Evolutionary conservation across 2,797 vertebrate genomes (phyloP), one percentile per base, ranked within the genome.

Genomic region (Neopelma chrysocephalum): DNA sequence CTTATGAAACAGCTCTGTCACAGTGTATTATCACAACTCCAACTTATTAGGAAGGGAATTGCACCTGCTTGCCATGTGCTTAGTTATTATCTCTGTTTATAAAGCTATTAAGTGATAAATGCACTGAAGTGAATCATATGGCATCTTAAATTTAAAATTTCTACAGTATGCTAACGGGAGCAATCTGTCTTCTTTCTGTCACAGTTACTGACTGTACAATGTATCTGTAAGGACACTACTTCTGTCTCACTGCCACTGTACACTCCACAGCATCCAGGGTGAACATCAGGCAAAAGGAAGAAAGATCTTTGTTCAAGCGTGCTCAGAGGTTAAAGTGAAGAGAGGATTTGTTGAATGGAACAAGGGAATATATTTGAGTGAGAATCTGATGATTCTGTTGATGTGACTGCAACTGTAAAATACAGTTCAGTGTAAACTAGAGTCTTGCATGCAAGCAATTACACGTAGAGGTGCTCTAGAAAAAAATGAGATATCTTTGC

Each of bases 61-160:
- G 77, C 88, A 95, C 70, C 88, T 91, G 79, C 73, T 58, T 77
- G 54, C 79, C 57, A 4, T 87, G 76, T 50, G 42, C 48, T 84
- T 62, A 58, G 42, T 47, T 66, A 82, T 76, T 88, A 95, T 91
- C 91, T 91, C 56, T 92, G 87, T 93, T 96, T 96, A 89, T 94
- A 87, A 68, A 91, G 86, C 70, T 90, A 66, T 86, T 80, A 77
- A 88, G 36, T 82, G 82, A 90, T 94, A 93, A 88, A 94, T 89
- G 48, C 38, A 86, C n/a, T 13, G 65, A 79, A 80, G 76, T 89
- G 53, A 73, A 71, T 94, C 88, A 77, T 72, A 22, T 9, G 14
- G 18, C 10, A 1, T 42, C 47, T 69, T 70, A 82, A 76, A 71
- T 82, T 70, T 76, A 69, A 77, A 56, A 87, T 61, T 60, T 78